phyloP scores from a whole-genome alignment of 2,113 vertebrate genomes.

The Oreochromis aureus region DNA sequence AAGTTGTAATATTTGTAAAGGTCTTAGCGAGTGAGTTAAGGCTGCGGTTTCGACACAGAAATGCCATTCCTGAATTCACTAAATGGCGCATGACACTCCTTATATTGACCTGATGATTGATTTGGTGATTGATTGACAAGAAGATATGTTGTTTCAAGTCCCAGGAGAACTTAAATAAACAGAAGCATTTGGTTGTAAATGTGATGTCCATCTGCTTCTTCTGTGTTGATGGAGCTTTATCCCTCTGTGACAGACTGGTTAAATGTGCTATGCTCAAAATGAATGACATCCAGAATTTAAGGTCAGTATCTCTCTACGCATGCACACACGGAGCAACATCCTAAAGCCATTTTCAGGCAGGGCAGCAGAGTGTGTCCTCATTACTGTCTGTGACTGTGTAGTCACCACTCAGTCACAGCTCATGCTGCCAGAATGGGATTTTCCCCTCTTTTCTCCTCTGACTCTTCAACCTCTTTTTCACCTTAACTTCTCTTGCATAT shows the following conservation, averaged over 20 bases:
- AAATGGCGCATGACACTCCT: neutral
- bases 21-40: neutral
- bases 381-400: slow-evolving; percentile 55
- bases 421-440: slow-evolving; percentile 48
- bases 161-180: neutral
- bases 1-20: neutral
- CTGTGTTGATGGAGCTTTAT: neutral
- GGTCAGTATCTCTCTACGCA: neutral
- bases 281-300: slow-evolving; percentile 49
- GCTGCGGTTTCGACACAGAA: neutral
- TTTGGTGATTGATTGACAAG: slow-evolving; percentile 24
- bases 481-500: slow-evolving; percentile 59
- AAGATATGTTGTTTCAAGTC: neutral
- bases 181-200: neutral
- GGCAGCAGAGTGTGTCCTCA: slow-evolving; percentile 57
- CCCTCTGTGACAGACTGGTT: slow-evolving; percentile 4
- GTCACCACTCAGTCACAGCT: slow-evolving; percentile 61
- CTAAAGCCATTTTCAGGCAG: slow-evolving; percentile 53
- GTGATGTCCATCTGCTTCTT: slow-evolving; percentile 6
- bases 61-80: neutral
- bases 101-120: slow-evolving; percentile 13
- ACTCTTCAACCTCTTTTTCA: slow-evolving; percentile 40
- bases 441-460: slow-evolving; percentile 23
- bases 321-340: neutral
- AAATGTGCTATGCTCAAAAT: slow-evolving; percentile 35